These are phyloP conservation scores for Excalfactoria chinensis DNA, from an alignment of 2,113 vertebrate species.

Conservation along the genomic window DNA sequence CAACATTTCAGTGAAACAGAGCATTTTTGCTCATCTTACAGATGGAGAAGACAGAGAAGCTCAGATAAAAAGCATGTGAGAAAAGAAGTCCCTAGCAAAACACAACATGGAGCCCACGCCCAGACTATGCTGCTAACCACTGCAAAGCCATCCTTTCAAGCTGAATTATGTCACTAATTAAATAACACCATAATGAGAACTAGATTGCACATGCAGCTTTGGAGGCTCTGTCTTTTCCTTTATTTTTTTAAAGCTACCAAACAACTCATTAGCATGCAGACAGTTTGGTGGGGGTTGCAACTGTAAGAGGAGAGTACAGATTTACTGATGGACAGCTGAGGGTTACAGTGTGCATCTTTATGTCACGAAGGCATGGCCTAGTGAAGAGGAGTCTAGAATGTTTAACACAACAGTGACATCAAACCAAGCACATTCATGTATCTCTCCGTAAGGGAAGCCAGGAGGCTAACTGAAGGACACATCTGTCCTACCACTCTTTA, in stretches of 20 bases:
- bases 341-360: background rate
- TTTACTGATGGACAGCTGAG: background rate
- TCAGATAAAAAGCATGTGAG: background rate
- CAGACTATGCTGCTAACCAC: background rate
- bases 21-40: background rate
- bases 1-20: background rate
- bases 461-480: background rate
- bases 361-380: background rate
- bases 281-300: background rate
- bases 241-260: background rate
- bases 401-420: background rate
- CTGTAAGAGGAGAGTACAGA: background rate
- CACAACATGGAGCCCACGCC: background rate
- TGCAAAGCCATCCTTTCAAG: background rate
- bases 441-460: background rate
- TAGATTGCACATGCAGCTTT: background rate
- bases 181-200: background rate
- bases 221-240: background rate
- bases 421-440: background rate
- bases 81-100: background rate
- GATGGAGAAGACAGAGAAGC: background rate
- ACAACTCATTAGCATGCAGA: background rate
- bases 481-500: background rate
- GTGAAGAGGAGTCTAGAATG: background rate
- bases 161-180: background rate